Base-by-base conservation (phyloP, 2,888 invertebrate genomes). In the Rhodophaea formosa region DNA sequence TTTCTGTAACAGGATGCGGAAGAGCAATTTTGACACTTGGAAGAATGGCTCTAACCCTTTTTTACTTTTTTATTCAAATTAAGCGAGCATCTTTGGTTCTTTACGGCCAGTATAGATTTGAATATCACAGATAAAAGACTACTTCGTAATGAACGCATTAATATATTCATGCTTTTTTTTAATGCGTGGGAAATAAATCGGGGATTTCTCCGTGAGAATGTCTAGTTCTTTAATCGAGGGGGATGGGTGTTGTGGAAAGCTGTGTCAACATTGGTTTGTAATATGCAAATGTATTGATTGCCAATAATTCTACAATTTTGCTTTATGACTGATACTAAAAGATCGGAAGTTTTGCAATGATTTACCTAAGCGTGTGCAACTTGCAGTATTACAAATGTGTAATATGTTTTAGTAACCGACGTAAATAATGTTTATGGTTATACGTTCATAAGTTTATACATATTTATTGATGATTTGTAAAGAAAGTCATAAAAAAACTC, bases 21-120 rank as follows among this genome's bases (percentile, higher is more conserved):
- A 89, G 89, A 88, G 82, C 82, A 87, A 88, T 89, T 90, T 88
- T 89, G 89, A 90, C 91, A 90, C 91, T 86, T 75, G 69, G 79
- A 84, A 89, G 88, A 91, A 90, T 89, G 75, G 80, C 67, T 70
- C 74, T 17, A 75, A 81, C 84, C 85, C 86, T 83, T 83, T 82
- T 74, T 56, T 51, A 42, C 39, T 78, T 69, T 78, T 77, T 77
- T 86, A 88, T 89, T 88, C 80, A 88, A 88, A 88, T 88, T 79
- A 74, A 72, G 78, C 78, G 44, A 54, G 53, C 30, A 56, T 56
- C 56, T 58, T 42, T 57, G 74, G 71, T 70, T 79, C 76, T 80
- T 77, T 80, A 75, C 75, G 81, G 79, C 80, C 84, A 85, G 85
- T 81, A 74, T 79, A 70, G 68, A 64, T 77, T 79, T 75, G 75